Evolutionary conservation across 2,797 vertebrate genomes (phyloP).

Genomic region (Brachyalestes nurse): DNA sequence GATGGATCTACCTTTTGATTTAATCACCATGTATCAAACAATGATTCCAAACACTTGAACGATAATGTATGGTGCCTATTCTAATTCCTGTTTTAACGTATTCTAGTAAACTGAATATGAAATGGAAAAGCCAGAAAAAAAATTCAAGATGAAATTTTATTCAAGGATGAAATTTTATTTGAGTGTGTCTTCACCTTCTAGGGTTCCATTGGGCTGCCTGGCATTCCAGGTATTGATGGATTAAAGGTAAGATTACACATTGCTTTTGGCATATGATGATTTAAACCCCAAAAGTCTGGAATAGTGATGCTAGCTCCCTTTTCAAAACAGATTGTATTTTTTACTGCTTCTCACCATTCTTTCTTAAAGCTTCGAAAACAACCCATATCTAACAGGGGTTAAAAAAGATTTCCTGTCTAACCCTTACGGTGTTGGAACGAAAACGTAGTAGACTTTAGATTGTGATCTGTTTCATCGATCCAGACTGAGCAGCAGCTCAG

Average conservation of each 20-base stretch:
- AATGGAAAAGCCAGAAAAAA: background rate
- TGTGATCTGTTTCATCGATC: background rate
- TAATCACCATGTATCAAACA: no score
- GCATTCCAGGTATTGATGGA: conserved; percentile 87
- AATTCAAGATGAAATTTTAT: no score
- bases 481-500: background rate
- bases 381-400: conserved; percentile 4
- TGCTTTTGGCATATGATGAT: conserved; percentile 2
- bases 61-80: background rate
- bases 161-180: background rate
- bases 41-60: no score
- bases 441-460: conserved; percentile 13
- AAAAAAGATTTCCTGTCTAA: conserved; percentile 25
- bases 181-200: conserved; percentile 67
- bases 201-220: conserved; percentile 88
- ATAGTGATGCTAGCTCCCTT: conserved; percentile 1
- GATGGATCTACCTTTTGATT: no score
- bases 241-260: conserved; percentile 84
- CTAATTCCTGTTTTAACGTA: no score
- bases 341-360: conserved; percentile 13
- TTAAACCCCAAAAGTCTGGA: background rate
- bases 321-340: conserved; percentile 9
- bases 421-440: conserved; percentile 11
- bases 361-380: conserved; percentile 17
- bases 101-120: background rate